Percentiles rank a stretch among this genome's conserved stretches.
Evolutionary conservation across 2,888 invertebrate species (phyloP).

Genomic region (Andrena bicolor): DNA sequence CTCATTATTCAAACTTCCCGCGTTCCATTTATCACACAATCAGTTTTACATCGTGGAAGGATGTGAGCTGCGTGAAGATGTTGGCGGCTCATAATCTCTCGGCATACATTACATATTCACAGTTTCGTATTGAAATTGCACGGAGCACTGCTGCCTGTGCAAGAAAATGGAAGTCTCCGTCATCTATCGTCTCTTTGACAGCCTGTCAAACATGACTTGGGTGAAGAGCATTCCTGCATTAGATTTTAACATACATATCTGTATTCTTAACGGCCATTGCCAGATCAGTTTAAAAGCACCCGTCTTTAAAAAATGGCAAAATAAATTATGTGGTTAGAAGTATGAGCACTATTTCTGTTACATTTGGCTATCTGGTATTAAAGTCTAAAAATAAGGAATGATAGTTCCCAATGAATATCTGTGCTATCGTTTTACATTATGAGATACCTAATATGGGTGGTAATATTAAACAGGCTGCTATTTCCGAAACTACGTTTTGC

Average conservation of each 20-base stretch:
- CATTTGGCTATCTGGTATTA: neutral
- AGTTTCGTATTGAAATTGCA: conserved; percentile 81
- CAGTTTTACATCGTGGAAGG: conserved; percentile 80
- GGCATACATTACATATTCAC: conserved; percentile 80
- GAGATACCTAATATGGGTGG: no score
- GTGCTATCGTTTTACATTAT: neutral
- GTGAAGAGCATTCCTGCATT: conserved; percentile 53
- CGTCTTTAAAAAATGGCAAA: neutral
- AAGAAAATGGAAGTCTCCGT: conserved; percentile 72
- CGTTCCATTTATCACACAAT: conserved; percentile 79
- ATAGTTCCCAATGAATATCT: neutral
- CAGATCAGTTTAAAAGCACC: neutral
- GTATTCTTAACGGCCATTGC: conserved; percentile 31
- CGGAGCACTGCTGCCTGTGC: conserved; percentile 62
- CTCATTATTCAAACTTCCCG: conserved; percentile 82
- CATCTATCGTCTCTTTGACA: conserved; percentile 68
- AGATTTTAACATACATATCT: conserved; percentile 53
- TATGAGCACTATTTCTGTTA: no score
- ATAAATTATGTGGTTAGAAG: neutral
- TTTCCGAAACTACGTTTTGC: no score
- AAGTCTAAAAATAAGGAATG: neutral
- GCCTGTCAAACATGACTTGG: conserved; percentile 57
- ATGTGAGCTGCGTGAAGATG: conserved; percentile 81
- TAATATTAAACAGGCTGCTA: no score
- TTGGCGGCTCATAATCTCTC: conserved; percentile 71